Base-by-base conservation (phyloP, 2,888 invertebrate genomes). In the Leptinotarsa haldemani region DNA sequence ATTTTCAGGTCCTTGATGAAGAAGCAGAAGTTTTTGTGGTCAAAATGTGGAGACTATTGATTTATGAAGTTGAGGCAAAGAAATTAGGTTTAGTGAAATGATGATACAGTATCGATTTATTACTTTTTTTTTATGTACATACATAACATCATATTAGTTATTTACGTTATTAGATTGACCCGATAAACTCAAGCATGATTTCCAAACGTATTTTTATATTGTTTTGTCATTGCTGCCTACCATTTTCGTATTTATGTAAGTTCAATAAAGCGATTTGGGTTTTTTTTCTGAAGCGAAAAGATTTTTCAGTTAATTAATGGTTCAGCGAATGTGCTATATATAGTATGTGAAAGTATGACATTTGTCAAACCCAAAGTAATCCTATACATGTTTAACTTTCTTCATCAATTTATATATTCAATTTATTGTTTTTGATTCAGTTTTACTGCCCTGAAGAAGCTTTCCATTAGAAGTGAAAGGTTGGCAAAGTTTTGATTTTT, bases 1-100 rank as follows among this genome's bases (percentile, higher is more conserved):
- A 58, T 77, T 88, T 86, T 4, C 87, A 98, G 98, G 98, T 99
- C 81, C 91, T 99, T 84, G 99, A 99, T 88, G 99, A 99, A 87
- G 99, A 99, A 88, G 99, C 99, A 4, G 99, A 99, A 90, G 98
- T 98, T 81, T 99, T 99, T 90, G 98, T 99, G 83, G 98, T 99
- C 79, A 99, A 99, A 92, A 97, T 99, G 98, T 99, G 99, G 99
- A 92, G 99, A 82, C 91, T 99, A 85, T 91, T 99, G 79, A 99
- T 99, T 84, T 99, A 99, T 89, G 99, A 99, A 92, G 96, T 98
- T 82, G 99, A 99, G 91, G 98, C 98, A 73, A 98, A 98, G 90
- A 97, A 97, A 88, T 91, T 95, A 87, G 98, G 97, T 80, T 90
- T 97, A 88, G 94, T 93, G 82, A 95, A 94, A 89, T 92, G 90